A percentile compares a stretch with the other conserved stretches of the same genome.
Evolutionary conservation across 2,888 invertebrate species (phyloP).

Genomic region (Drosophila prolongata): DNA sequence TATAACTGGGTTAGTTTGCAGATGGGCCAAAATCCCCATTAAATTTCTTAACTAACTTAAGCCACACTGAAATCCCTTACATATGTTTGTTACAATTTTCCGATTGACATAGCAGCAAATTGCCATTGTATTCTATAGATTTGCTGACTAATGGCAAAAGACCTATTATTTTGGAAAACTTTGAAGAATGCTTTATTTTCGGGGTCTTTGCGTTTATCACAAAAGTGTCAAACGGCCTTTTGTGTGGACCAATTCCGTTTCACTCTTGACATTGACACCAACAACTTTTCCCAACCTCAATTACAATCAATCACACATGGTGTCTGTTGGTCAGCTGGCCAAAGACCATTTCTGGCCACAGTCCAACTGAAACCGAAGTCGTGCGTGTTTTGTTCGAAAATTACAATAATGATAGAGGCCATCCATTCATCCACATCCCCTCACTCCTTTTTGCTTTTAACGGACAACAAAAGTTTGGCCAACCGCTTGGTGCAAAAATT

Average conservation of each 20-base stretch:
- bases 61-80: background rate
- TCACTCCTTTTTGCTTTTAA: slow-evolving; percentile 12
- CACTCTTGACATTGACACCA: slow-evolving; percentile 71
- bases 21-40: background rate
- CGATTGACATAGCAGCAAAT: slow-evolving; percentile 24
- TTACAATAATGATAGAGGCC: slow-evolving; percentile 68
- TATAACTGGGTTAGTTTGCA: slow-evolving; percentile 13
- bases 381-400: slow-evolving; percentile 65
- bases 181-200: slow-evolving; percentile 51
- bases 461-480: slow-evolving; percentile 57
- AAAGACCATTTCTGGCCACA: slow-evolving; percentile 43
- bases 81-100: slow-evolving; percentile 18
- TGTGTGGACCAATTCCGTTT: slow-evolving; percentile 52
- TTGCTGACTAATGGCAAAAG: slow-evolving; percentile 30
- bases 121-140: slow-evolving; percentile 1
- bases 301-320: slow-evolving; percentile 80
- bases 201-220: slow-evolving; percentile 22
- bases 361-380: slow-evolving; percentile 44
- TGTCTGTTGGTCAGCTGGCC: slow-evolving; percentile 49
- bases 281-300: slow-evolving; percentile 80
- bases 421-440: background rate
- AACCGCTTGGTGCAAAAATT: slow-evolving; percentile 60
- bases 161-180: slow-evolving; percentile 37
- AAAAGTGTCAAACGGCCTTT: slow-evolving; percentile 53
- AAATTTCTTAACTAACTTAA: slow-evolving; percentile 2